Base-by-base conservation (phyloP, 2,113 vertebrate genomes). In the Thermophis baileyi region DNA sequence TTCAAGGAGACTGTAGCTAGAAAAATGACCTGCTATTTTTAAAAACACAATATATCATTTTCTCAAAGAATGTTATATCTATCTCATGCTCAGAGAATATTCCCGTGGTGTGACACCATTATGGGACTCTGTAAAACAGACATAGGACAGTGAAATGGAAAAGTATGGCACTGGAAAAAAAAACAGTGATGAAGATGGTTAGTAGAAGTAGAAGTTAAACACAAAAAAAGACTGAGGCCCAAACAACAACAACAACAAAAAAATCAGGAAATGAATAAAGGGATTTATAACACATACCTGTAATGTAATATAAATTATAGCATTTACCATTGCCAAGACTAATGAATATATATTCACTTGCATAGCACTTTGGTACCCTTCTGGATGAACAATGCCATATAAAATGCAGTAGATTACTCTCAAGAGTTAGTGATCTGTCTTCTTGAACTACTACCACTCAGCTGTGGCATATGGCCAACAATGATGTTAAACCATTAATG, bases 321-420 rank as follows among this genome's bases (percentile, higher is more conserved):
- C 74, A 87, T 87, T 89, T 94, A 46, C 60, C 35, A 88, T 54
- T 91, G 57, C 55, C 40, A 91, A 47, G 40, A 22, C 57, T 90
- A 94, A 92, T 91, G 88, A 91, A 89, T 92, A 94, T 87, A 93
- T 69, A 90, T 90, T 47, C 55, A 91, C 81, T 87, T 87, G 85
- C 40, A 87, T 46, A 90, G 47, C 89, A 93, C 92, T 87, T 90
- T 92, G 88, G 35, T 90, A 87, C 54, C 74, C 88, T 92, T 92
- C 49, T 92, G 91, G 91, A 90, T 94, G 93, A 92, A 85, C 8
- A 30, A 91, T 86, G 35, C 74, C 35, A 89, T 69, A 57, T 94
- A 89, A 85, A 87, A 54, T 54, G 18, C 88, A 92, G 35, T 90
- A 74, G 87, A 60, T 47, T 40, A 35, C 35, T 92, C 91, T 87